A percentile compares a stretch with the other conserved stretches of the same genome.
Evolutionary conservation across 2,113 vertebrate species (phyloP).

Genomic region (Sorex fumeus): DNA sequence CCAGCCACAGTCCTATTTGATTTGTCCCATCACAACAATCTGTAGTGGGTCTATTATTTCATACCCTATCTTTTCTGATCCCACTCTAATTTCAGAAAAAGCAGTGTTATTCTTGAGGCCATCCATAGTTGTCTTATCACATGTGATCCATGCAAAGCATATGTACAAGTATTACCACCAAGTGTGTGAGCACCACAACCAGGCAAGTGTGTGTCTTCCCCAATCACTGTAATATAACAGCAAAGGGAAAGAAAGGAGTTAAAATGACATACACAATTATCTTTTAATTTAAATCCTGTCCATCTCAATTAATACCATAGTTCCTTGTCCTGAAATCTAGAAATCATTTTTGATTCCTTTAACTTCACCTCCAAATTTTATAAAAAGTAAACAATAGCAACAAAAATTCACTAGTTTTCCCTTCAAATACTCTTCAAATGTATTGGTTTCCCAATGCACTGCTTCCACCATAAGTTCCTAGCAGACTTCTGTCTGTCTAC

Average conservation of each 20-base stretch:
- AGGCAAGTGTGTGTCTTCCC: too few species aligned
- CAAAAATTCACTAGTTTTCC: background rate
- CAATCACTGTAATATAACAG: too few species aligned
- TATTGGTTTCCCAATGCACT: too few species aligned
- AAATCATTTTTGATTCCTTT: conserved; percentile 2
- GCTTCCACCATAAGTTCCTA: too few species aligned
- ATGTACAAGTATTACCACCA: too few species aligned
- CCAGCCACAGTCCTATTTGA: background rate
- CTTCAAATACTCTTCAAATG: background rate
- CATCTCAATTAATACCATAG: too few species aligned
- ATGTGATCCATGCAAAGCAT: too few species aligned
- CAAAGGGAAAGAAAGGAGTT: too few species aligned
- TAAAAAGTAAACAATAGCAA: background rate
- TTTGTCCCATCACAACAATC: background rate
- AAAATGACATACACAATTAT: too few species aligned
- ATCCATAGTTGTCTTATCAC: background rate
- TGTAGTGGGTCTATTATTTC: background rate
- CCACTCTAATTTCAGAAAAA: background rate
- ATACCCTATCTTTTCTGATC: background rate
- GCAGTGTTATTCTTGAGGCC: background rate
- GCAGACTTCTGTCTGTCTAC: too few species aligned
- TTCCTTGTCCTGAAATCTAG: background rate
- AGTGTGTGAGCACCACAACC: too few species aligned
- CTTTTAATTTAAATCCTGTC: too few species aligned
- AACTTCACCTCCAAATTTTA: background rate